A percentile compares a stretch with the other conserved stretches of the same genome.
Evolutionary conservation across 2,113 vertebrate genomes (phyloP).

Genomic region (Eleginops maclovinus): DNA sequence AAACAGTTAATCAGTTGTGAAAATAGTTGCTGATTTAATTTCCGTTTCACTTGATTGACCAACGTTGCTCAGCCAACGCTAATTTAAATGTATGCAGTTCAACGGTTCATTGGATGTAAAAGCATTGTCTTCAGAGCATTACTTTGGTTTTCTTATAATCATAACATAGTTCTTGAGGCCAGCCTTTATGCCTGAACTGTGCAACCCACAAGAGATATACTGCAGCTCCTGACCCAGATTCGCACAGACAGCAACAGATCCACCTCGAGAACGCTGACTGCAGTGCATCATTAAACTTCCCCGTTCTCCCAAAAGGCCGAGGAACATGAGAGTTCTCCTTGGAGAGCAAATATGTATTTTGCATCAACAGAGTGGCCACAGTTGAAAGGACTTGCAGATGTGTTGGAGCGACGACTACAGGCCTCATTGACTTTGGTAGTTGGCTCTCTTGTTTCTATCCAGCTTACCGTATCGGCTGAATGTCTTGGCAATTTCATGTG

Average conservation of each 20-base stretch:
- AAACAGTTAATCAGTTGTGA: neutral
- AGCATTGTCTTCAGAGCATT: neutral
- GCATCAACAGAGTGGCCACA: slow-evolving; percentile 60
- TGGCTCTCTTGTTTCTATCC: slow-evolving; percentile 31
- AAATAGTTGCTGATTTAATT: neutral
- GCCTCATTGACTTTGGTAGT: slow-evolving; percentile 34
- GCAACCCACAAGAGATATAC: slow-evolving; percentile 14
- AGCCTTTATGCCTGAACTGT: slow-evolving; percentile 28
- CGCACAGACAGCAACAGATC: slow-evolving; percentile 30
- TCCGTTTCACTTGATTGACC: neutral
- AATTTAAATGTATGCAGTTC: neutral
- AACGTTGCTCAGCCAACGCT: neutral
- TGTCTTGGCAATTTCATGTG: slow-evolving; percentile 53
- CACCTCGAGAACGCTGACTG: slow-evolving; percentile 21
- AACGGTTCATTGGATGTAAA: slow-evolving; percentile 11
- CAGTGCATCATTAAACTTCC: slow-evolving; percentile 58
- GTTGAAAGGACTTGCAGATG: slow-evolving; percentile 70
- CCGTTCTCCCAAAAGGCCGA: slow-evolving; percentile 57
- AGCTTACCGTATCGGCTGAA: slow-evolving; percentile 24
- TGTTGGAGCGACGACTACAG: slow-evolving; percentile 56
- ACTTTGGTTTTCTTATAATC: slow-evolving; percentile 4
- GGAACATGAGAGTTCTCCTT: slow-evolving; percentile 63
- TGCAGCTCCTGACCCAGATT: slow-evolving; percentile 55
- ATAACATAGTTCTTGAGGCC: neutral
- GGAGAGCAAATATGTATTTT: slow-evolving; percentile 68